Evolutionary conservation across 2,113 vertebrate species (phyloP).

Genomic region (Macroglossus sobrinus): DNA sequence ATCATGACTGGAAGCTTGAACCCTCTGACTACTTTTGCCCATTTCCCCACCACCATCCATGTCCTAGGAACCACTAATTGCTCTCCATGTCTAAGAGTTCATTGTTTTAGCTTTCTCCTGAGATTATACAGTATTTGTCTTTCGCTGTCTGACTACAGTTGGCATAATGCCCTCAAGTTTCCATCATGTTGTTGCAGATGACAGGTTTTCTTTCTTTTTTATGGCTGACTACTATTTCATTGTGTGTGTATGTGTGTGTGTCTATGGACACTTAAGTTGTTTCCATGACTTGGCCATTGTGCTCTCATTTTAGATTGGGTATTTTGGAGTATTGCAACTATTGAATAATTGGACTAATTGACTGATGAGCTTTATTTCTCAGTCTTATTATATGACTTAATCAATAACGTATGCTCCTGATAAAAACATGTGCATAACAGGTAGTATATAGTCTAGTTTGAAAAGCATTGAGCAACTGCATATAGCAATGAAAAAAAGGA

Average conservation of each 20-base stretch:
- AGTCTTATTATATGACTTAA: background rate
- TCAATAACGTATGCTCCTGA: background rate
- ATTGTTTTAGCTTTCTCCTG: background rate
- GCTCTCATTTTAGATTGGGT: background rate
- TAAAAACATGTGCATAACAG: background rate
- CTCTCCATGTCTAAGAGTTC: background rate
- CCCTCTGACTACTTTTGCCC: background rate
- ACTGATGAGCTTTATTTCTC: background rate
- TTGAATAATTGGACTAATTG: background rate
- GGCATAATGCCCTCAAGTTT: background rate
- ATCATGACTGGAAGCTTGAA: background rate
- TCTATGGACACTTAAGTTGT: background rate
- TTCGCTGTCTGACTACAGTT: background rate
- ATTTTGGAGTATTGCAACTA: background rate
- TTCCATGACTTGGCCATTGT: background rate
- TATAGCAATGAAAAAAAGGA: background rate
- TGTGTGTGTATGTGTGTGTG: too few relatives aligned
- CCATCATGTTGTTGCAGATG: background rate
- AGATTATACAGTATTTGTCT: background rate
- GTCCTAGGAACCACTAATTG: background rate
- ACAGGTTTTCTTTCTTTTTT: background rate
- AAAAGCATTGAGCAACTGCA: background rate
- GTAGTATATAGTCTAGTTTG: background rate
- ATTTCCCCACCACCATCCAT: accelerated
- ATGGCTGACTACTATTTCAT: background rate